A percentile compares a stretch with the other conserved stretches of the same genome.
Conservation (phyloP, 2,113 vertebrate genomes). For the human (Homo sapiens) region GRCh38 chr15:22662001-22662500, state of each 20-base stretch:
- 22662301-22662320: neutral
- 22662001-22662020: slow-evolving; percentile 25
- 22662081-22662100: neutral
- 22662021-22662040: neutral
- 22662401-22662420: neutral
- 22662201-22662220: neutral
- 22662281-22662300: neutral
- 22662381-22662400: neutral
- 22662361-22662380: too few relatives aligned
- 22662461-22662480: neutral
- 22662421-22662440: neutral
- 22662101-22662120: neutral
- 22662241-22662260: neutral
- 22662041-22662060: neutral
- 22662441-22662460: neutral
- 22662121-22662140: neutral
- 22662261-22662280: neutral
- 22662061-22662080: slow-evolving; percentile 30
- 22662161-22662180: neutral
- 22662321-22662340: neutral
- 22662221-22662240: neutral
- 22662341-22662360: too few relatives aligned
- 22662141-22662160: neutral
- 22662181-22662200: neutral
- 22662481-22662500: neutral